Percentiles rank a stretch among this genome's conserved stretches.
Evolutionary conservation across 2,797 vertebrate genomes (phyloP).

Genomic region (Ibycter americanus): DNA sequence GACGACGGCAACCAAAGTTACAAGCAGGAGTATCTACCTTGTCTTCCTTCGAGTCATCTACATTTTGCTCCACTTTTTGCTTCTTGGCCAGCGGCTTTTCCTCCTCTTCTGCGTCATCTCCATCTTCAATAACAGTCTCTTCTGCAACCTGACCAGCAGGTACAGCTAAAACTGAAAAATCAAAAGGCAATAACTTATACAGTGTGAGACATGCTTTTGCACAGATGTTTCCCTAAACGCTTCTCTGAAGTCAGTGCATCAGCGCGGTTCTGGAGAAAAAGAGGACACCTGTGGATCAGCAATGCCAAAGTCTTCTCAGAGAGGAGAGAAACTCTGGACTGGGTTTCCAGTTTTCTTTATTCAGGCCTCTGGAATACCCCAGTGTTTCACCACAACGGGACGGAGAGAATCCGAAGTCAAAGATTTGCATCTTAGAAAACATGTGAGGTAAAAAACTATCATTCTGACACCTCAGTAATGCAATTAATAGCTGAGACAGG

Average conservation of each 20-base stretch:
- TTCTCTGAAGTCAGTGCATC: background rate
- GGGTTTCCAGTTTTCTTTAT: background rate
- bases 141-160: constrained; percentile 86
- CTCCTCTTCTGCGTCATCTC: background rate
- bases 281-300: background rate
- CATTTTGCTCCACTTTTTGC: constrained; percentile 72
- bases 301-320: fast-evolving
- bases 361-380: fast-evolving
- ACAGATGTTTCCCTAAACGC: background rate
- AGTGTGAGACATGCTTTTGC: background rate
- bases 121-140: constrained; percentile 77
- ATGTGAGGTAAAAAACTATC: fast-evolving
- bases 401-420: background rate
- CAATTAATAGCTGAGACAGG: background rate
- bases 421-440: background rate
- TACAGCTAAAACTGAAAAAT: constrained; percentile 83
- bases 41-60: background rate
- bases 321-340: background rate
- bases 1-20: fast-evolving
- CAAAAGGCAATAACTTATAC: background rate
- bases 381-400: background rate
- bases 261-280: background rate
- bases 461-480: background rate
- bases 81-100: constrained; percentile 79
- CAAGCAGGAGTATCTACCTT: constrained; percentile 22